phyloP scores from a whole-genome alignment of 1,140 invertebrate genomes.

The Lepidotrigona ventralis region DNA sequence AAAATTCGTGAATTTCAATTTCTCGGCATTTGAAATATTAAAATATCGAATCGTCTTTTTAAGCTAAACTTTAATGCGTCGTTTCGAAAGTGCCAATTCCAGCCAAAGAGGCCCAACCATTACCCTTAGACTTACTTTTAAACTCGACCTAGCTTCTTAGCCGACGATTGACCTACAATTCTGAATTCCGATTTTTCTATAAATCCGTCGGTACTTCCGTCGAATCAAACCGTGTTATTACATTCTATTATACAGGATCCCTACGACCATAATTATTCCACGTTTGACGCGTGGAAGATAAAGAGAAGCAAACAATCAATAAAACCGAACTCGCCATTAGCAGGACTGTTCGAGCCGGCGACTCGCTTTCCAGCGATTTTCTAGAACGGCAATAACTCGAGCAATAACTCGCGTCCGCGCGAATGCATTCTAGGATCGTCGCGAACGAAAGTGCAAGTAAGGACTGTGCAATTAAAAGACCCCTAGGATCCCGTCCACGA shows the following conservation, averaged over 20 bases:
- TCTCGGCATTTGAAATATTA: no score
- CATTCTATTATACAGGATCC: neutral
- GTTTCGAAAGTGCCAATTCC: no score
- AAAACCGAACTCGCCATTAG: neutral
- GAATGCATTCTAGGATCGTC: constrained; percentile 19
- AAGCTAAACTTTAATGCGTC: no score
- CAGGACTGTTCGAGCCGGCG: neutral
- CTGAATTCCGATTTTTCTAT: neutral
- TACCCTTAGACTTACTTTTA: no score
- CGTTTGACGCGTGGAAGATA: neutral
- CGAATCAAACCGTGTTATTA: no score
- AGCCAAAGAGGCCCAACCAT: no score
- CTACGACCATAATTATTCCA: neutral
- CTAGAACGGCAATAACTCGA: constrained; percentile 44
- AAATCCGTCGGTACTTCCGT: neutral
- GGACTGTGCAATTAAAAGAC: constrained; percentile 39
- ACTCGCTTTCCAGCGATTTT: constrained; percentile 26
- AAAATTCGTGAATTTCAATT: no score
- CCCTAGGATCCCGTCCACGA: constrained; percentile 2
- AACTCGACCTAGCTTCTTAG: no score
- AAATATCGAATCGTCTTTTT: no score
- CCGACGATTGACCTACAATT: neutral
- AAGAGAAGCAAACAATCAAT: constrained; percentile 20
- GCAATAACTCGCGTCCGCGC: constrained; percentile 43
- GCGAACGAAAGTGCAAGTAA: constrained; percentile 35